These are phyloP conservation scores for Tadarida brasiliensis DNA, from an alignment of 2,797 vertebrate species.

Conservation along the genomic window DNA sequence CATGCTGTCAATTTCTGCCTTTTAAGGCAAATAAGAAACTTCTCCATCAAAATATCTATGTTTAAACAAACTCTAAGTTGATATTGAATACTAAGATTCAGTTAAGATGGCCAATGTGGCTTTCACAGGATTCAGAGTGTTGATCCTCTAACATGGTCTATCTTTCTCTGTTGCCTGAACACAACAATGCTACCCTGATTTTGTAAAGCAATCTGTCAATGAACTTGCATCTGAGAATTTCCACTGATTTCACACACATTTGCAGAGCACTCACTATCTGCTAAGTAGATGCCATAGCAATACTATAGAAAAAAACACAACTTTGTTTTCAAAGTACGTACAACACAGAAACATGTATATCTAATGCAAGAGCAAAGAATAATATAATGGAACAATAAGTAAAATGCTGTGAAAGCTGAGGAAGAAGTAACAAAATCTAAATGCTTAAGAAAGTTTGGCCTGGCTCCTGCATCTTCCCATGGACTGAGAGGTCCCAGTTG, in stretches of 20 bases:
- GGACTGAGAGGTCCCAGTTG: too few relatives aligned
- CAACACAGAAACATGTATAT: neutral
- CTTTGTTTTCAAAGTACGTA: neutral
- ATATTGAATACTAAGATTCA: neutral
- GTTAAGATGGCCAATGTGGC: neutral
- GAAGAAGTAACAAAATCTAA: neutral
- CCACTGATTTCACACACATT: neutral
- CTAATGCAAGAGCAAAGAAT: neutral
- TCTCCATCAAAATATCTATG: neutral
- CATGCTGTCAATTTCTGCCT: neutral
- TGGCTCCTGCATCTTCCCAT: too few relatives aligned
- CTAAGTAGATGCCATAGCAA: neutral
- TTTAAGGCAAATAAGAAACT: neutral
- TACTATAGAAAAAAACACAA: neutral
- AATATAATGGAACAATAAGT: neutral
- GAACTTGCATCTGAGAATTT: neutral
- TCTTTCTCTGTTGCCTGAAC: neutral
- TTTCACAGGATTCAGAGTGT: neutral
- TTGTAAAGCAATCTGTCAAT: neutral
- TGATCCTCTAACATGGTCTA: neutral
- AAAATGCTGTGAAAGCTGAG: neutral
- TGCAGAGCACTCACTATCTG: neutral
- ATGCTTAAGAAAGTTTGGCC: neutral
- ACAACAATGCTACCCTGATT: neutral
- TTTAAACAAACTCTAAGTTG: slow-evolving; percentile 3